Evolutionary conservation across 53 echinoderm and acorn worm genomes (phyloP).

Genomic region (Zoroaster sp.): DNA sequence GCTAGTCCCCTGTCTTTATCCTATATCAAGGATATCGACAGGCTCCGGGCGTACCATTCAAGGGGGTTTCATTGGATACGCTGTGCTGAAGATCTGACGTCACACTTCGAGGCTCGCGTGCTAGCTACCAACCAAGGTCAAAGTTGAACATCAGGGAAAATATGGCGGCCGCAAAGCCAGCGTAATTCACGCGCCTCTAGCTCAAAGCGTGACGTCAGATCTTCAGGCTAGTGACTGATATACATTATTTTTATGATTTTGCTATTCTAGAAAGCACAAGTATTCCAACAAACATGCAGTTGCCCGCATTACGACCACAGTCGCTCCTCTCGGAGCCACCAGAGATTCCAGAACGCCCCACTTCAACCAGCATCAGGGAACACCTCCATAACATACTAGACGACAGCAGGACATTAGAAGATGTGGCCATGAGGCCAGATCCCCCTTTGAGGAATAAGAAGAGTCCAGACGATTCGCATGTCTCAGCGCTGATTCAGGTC

Average conservation of each 20-base stretch:
- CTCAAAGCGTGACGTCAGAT: too few species aligned
- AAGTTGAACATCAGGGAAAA: too few species aligned
- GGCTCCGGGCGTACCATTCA: too few species aligned
- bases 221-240: too few species aligned
- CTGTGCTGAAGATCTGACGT: too few species aligned
- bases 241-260: not conserved
- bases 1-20: too few species aligned
- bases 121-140: too few species aligned
- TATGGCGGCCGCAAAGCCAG: too few species aligned
- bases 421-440: conserved; percentile 4
- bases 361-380: conserved; percentile 74
- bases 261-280: not conserved
- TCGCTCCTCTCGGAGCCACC: conserved; percentile 64
- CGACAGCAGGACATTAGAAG: not conserved
- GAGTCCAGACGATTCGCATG: conserved; percentile 65
- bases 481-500: conserved; percentile 59
- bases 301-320: conserved; percentile 40
- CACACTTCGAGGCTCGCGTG: too few species aligned
- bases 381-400: conserved; percentile 58
- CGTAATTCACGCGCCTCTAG: too few species aligned
- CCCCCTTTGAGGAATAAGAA: conserved; percentile 34
- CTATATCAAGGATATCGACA: too few species aligned
- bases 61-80: too few species aligned
- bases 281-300: not conserved
- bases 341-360: conserved; percentile 66